Conservation (phyloP, 1,140 invertebrate genomes). For the Periplaneta americana region DNA sequence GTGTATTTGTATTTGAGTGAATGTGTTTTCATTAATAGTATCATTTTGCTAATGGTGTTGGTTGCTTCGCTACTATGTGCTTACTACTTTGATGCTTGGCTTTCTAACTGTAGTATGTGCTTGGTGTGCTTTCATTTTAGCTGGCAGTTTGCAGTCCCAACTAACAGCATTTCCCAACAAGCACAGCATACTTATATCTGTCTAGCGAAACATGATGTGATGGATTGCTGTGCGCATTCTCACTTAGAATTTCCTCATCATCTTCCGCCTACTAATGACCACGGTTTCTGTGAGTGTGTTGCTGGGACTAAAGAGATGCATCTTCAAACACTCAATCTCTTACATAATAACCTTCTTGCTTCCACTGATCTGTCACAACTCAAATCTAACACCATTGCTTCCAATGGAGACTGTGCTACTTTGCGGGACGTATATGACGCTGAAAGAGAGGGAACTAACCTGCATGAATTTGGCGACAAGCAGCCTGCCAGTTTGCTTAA, state of each 20-base stretch:
- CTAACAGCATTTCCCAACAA: conserved; percentile 3
- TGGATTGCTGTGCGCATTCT: not conserved
- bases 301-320: not conserved
- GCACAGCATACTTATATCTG: not conserved
- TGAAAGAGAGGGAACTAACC: not conserved
- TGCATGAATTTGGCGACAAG: not conserved
- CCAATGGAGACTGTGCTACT: not conserved
- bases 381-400: not conserved
- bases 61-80: no score
- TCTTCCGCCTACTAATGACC: not conserved
- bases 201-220: not conserved
- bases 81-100: not conserved
- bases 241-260: not conserved
- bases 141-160: not conserved
- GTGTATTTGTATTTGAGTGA: no score
- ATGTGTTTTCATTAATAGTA: no score
- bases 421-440: not conserved
- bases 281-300: not conserved
- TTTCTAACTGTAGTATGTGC: not conserved
- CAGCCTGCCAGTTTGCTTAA: not conserved
- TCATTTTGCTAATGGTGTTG: no score
- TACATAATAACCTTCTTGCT: not conserved
- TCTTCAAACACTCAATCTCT: not conserved
- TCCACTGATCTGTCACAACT: not conserved
- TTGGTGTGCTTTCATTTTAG: not conserved